Evolutionary conservation across 2,113 vertebrate species (phyloP), one percentile per base, ranked within the genome.

Genomic region (Syrmaticus mikado): DNA sequence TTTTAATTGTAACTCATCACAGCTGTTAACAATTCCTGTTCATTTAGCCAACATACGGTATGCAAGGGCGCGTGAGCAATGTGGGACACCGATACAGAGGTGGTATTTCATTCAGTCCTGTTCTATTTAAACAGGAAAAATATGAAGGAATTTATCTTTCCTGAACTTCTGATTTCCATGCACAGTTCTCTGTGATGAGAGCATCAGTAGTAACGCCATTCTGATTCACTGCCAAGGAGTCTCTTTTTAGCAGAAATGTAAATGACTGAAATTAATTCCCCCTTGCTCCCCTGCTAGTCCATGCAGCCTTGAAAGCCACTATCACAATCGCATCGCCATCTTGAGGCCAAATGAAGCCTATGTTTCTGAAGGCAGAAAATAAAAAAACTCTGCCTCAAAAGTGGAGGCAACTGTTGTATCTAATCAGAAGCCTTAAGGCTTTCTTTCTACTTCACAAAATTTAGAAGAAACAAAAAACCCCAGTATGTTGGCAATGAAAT

Each of bases 311-410:
- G 75, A 45, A 70, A 85, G 53, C n/a, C 8, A 36, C 66, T 90
- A 2, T 64, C 67, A 74, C 72, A 80, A 17, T 83, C 55, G 15
- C 72, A 5, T 87, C 43, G 95, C 96, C 96, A 92, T 83, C 93
- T 78, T 57, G 87, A 97, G 96, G 96, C 89, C 10, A 6, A 67
- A 13, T 1, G 62, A 14, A 58, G 25, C 18, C 3, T 22, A 20
- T 21, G 25, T 34, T 70, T 41, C 21, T 28, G 71, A 53, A 75
- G 36, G 48, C n/a, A 40, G 48, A 36, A 87, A 64, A 52, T 3
- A 40, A 40, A 64, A 55, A 48, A 55, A 45, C 14, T 40, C 36
- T 8, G 48, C 53, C 48, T 66, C 24, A 36, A 16, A 46, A 48
- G 12, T 10, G 32, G 40, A 82, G 27, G 22, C 27, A 87, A 55